Evolutionary conservation across 2,797 vertebrate species (phyloP).

Genomic region (Myripristis murdjan): DNA sequence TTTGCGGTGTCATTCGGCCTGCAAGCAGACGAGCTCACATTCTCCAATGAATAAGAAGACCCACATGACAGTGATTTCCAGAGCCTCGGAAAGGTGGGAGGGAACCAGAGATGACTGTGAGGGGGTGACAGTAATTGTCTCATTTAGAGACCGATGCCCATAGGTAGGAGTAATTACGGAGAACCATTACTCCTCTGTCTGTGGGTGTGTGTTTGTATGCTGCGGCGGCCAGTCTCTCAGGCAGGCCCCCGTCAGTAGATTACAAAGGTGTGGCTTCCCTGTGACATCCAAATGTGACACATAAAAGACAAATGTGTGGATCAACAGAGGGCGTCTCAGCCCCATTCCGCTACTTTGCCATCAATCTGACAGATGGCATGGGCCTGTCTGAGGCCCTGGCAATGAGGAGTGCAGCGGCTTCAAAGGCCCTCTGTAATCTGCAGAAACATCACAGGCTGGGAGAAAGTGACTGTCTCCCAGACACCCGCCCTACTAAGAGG

Average conservation of each 20-base stretch:
- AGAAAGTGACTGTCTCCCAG: constrained; percentile 97
- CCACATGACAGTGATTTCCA: constrained; percentile 60
- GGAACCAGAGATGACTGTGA: constrained; percentile 56
- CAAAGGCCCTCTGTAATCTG: constrained; percentile 99
- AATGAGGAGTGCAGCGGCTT: constrained; percentile 94
- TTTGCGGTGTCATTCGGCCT: constrained; percentile 32
- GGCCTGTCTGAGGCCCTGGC: constrained; percentile 93
- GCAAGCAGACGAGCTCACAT: constrained; percentile 31
- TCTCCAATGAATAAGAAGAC: constrained; percentile 53
- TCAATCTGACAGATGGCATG: constrained; percentile 96
- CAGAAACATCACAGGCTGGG: constrained; percentile 96
- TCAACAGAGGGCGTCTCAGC: constrained; percentile 95
- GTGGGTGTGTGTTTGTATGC: constrained; percentile 63
- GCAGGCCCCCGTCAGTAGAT: constrained; percentile 86
- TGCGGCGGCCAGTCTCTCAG: constrained; percentile 79
- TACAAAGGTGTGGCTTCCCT: constrained; percentile 91
- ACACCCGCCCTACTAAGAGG: constrained; percentile 94
- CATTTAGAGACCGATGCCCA: constrained; percentile 84
- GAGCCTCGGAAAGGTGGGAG: constrained; percentile 56
- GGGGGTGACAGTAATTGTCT: constrained; percentile 79
- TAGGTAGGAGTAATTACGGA: constrained; percentile 85
- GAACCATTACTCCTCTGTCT: constrained; percentile 70
- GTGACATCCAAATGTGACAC: constrained; percentile 91
- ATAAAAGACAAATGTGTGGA: constrained; percentile 95
- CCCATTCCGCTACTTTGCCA: constrained; percentile 93